These are phyloP conservation scores for Apamea crenata DNA, from an alignment of 2,888 invertebrate genomes.

Conservation along the genomic window DNA sequence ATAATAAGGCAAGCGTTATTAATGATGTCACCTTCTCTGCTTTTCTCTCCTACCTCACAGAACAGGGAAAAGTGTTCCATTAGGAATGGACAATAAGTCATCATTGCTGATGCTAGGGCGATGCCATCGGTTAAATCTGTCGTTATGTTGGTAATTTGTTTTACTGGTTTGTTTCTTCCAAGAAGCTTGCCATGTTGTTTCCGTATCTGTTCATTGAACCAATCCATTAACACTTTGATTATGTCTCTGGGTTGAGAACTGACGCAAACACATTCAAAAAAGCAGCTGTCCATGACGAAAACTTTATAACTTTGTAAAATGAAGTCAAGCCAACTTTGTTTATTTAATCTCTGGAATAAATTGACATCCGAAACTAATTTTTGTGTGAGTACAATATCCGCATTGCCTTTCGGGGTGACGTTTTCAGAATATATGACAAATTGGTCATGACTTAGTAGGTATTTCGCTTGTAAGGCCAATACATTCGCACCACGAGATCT, in stretches of 20 bases:
- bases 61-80: slow-evolving; percentile 83
- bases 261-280: slow-evolving; percentile 85
- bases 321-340: slow-evolving; percentile 91
- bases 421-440: slow-evolving; percentile 80
- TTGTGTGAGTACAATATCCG: slow-evolving; percentile 78
- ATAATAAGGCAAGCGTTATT: slow-evolving; percentile 91
- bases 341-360: slow-evolving; percentile 82
- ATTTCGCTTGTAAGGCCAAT: slow-evolving; percentile 81
- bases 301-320: slow-evolving; percentile 91
- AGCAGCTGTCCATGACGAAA: slow-evolving; percentile 88
- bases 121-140: slow-evolving; percentile 89
- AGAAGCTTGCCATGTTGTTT: slow-evolving; percentile 75
- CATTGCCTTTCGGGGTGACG: slow-evolving; percentile 78
- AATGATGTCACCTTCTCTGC: slow-evolving; percentile 81
- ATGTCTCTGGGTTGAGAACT: slow-evolving; percentile 79
- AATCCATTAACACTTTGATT: slow-evolving; percentile 80
- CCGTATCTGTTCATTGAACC: slow-evolving; percentile 82
- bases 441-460: slow-evolving; percentile 83
- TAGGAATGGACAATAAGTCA: slow-evolving; percentile 91
- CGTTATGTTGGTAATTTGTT: slow-evolving; percentile 85
- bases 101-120: slow-evolving; percentile 89
- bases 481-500: slow-evolving; percentile 82
- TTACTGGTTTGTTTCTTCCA: slow-evolving; percentile 72
- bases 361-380: slow-evolving; percentile 75
- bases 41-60: slow-evolving; percentile 82